Conservation (phyloP, 2,113 vertebrate genomes). For the Micromys minutus region DNA sequence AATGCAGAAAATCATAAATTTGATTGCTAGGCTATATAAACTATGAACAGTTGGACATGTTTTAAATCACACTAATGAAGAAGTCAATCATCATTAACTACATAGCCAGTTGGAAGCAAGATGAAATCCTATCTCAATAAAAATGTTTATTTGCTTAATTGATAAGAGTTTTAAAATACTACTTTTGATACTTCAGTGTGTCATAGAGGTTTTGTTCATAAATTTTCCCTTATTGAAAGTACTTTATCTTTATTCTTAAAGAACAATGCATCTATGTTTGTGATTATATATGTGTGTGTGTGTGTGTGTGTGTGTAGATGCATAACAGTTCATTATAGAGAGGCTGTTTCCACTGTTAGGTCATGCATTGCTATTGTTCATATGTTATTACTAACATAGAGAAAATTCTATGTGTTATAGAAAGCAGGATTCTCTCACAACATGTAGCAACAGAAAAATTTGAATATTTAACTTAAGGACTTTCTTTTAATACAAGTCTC, state of each 20-base stretch:
- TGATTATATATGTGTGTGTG: no score
- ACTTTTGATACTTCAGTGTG: background rate
- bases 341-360: background rate
- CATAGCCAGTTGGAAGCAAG: background rate
- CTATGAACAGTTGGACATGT: background rate
- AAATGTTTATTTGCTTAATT: background rate
- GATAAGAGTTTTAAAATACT: background rate
- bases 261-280: constrained; percentile 3
- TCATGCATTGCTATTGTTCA: background rate
- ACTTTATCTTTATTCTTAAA: background rate
- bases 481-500: background rate
- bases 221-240: background rate
- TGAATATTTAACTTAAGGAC: background rate
- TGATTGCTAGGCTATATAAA: background rate
- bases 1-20: background rate
- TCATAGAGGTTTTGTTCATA: background rate
- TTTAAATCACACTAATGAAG: background rate
- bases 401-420: background rate
- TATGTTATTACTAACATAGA: background rate
- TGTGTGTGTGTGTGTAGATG: no score
- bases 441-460: background rate
- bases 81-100: background rate
- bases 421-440: background rate
- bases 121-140: background rate
- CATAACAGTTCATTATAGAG: constrained; percentile 23